Percentiles rank a stretch among this genome's conserved stretches.
Evolutionary conservation across 2,797 vertebrate species (phyloP).

Genomic region (Crenichthys baileyi): DNA sequence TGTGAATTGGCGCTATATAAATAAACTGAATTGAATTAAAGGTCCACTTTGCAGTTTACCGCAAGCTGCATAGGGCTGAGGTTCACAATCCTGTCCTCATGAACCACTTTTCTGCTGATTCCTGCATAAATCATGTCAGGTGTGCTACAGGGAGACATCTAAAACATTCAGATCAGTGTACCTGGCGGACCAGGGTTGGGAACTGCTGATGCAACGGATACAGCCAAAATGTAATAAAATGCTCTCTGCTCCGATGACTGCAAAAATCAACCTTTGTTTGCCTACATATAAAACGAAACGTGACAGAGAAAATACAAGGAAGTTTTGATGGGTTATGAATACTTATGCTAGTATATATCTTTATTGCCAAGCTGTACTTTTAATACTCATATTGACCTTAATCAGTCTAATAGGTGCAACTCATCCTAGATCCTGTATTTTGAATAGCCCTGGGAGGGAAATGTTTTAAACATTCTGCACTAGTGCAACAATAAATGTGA

Average conservation of each 20-base stretch:
- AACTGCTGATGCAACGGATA: neutral
- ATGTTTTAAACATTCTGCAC: neutral
- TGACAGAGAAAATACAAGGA: neutral
- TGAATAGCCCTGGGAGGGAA: neutral
- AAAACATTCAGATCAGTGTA: neutral
- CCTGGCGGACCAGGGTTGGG: neutral
- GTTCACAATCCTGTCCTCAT: neutral
- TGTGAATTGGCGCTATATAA: too few species aligned
- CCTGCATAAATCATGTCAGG: neutral
- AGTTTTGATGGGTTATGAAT: neutral
- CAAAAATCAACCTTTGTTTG: neutral
- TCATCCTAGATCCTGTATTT: neutral
- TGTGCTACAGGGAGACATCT: neutral
- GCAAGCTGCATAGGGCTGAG: neutral
- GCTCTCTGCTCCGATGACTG: neutral
- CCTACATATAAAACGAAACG: neutral
- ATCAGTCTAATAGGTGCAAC: neutral
- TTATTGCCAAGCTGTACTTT: neutral
- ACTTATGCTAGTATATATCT: neutral
- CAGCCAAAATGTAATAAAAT: neutral
- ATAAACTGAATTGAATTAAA: too few species aligned
- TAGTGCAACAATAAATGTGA: neutral
- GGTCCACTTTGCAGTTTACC: too few species aligned
- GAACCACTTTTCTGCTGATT: neutral
- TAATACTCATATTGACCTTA: neutral